Base-by-base conservation (phyloP, 2,888 invertebrate genomes). In the Chaitophorus viminalis region DNA sequence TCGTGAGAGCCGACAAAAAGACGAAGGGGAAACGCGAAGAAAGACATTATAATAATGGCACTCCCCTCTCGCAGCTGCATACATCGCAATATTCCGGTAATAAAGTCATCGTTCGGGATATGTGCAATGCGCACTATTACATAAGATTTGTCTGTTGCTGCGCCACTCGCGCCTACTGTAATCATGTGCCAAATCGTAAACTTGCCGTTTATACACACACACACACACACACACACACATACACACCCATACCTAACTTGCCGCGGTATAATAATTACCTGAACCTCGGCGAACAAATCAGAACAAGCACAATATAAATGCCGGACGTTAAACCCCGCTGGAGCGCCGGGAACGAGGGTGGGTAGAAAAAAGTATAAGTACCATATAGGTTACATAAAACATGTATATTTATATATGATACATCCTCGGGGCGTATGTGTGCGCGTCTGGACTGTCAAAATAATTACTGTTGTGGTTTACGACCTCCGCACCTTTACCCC, bases 141-240 rank as follows among this genome's bases (percentile, higher is more conserved):
- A 65, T 79, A 81, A 70, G 31, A n/a, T n/a, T n/a, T 39, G 33
- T 31, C 39, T 17, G 46, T 6, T 65, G 60, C n/a, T 82, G 68
- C 21, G 70, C 68, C 70, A 52, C 8, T 82, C 70, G 21, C 3
- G 54, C 29, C 29, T 31, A 29, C 31, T 39, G 65, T 46, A 85
- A 85, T 77, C 76, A 52, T 68, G 68, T 60, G 77, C 85, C 52
- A 85, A 85, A 85, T 85, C 85, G 77, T 85, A 85, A 85, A 85
- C 77, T 77, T 70, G n/a, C 31, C 85, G 21, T 68, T 74, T 77
- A 33, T 21, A 65, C 14, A 75, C 33, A 75, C 39, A 68, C 29
- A 60, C 60, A 39, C n/a, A 29, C 29, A n/a, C 17, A 14, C 36
- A 39, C 54, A 29, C 79, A 54, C n/a, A 54, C 60, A 21, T 60